phyloP scores from a whole-genome alignment of 2,888 invertebrate genomes.

The Pimpla rufipes region DNA sequence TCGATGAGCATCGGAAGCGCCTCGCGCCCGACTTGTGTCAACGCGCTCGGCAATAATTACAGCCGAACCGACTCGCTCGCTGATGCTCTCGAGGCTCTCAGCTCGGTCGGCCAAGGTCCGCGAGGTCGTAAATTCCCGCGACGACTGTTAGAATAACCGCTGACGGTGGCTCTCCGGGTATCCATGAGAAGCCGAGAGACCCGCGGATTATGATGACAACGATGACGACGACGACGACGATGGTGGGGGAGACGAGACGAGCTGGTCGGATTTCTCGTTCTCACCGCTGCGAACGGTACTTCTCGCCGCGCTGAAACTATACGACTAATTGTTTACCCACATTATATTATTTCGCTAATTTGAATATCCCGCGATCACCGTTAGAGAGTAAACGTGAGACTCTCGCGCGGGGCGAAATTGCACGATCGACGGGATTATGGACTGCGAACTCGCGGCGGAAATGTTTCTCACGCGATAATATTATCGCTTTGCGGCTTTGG shows the following conservation, averaged over 20 bases:
- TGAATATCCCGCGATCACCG: neutral
- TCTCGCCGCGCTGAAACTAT: neutral
- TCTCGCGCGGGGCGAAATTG: neutral
- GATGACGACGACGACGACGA: neutral
- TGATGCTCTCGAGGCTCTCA: neutral
- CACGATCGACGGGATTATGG: neutral
- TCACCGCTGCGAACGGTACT: constrained; percentile 7
- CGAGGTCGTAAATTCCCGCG: constrained; percentile 12
- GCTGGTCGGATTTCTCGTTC: neutral
- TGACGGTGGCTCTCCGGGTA: neutral
- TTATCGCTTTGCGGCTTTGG: neutral
- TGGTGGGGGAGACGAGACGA: constrained; percentile 3
- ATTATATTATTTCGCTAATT: constrained; percentile 18
- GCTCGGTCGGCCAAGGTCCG: constrained; percentile 28
- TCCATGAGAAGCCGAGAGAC: neutral
- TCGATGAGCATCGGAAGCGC: neutral
- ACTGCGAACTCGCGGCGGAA: neutral
- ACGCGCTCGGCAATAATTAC: constrained; percentile 9
- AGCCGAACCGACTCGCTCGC: neutral
- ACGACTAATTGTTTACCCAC: constrained; percentile 6
- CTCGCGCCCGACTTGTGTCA: neutral
- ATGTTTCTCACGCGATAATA: constrained; percentile 10
- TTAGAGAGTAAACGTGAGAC: neutral
- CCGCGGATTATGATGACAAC: neutral
- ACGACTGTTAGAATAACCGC: constrained; percentile 18